A percentile compares a stretch with the other conserved stretches of the same genome.
Conservation (phyloP, 2,797 vertebrate genomes). For the Danio choprae region DNA sequence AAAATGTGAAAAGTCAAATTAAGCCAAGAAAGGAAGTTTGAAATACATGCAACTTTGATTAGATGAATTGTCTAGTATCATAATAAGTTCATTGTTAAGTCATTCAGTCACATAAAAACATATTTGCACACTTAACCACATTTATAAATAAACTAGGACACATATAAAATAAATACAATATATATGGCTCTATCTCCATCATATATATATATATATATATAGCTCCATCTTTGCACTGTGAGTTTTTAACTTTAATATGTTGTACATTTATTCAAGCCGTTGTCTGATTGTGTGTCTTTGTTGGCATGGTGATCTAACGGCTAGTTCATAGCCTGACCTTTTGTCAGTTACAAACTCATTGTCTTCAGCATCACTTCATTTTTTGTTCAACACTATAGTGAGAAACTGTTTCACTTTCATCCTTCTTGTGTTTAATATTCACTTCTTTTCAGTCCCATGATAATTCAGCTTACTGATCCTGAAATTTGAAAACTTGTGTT, state of each 20-base stretch:
- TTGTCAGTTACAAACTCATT: slow-evolving; percentile 8
- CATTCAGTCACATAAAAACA: too few relatives aligned
- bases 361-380: slow-evolving; percentile 1
- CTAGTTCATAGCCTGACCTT: not conserved
- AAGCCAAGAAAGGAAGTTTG: too few relatives aligned
- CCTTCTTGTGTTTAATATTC: not conserved
- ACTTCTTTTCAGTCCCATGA: not conserved
- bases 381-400: not conserved
- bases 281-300: not conserved
- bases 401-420: not conserved
- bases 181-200: too few relatives aligned
- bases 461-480: not conserved
- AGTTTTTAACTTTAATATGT: not conserved
- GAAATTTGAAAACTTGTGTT: not conserved
- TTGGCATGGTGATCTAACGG: slow-evolving; percentile 14
- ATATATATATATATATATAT: not conserved
- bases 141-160: too few relatives aligned
- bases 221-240: not conserved
- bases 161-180: too few relatives aligned
- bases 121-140: not conserved
- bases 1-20: too few relatives aligned
- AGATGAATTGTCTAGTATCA: too few relatives aligned
- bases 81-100: too few relatives aligned
- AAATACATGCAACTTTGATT: too few relatives aligned
- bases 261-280: not conserved